phyloP scores from a whole-genome alignment of 2,888 invertebrate genomes.

The Drosophila longiperda region DNA sequence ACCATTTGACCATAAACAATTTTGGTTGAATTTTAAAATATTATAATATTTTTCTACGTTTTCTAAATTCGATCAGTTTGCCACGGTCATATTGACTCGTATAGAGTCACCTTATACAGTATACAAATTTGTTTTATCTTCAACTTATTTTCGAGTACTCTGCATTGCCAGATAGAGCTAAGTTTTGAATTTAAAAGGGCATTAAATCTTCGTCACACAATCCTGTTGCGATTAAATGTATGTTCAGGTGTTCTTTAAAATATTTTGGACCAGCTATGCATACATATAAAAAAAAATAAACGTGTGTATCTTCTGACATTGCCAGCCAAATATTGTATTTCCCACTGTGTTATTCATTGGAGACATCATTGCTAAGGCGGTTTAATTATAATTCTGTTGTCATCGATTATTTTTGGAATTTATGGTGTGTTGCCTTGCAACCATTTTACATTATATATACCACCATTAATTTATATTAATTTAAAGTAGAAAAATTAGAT shows the following conservation, averaged over 20 bases:
- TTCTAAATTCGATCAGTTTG: neutral
- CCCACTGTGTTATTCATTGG: neutral
- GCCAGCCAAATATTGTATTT: neutral
- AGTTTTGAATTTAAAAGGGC: neutral
- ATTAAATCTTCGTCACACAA: neutral
- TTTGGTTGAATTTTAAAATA: neutral
- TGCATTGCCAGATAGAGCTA: neutral
- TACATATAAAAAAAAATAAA: neutral
- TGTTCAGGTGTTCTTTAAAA: neutral
- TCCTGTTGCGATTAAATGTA: neutral
- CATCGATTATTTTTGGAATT: neutral
- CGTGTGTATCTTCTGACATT: neutral
- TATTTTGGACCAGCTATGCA: neutral
- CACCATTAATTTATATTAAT: neutral
- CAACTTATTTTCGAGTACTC: neutral
- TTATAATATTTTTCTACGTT: neutral
- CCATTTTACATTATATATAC: neutral
- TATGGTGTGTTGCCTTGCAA: neutral
- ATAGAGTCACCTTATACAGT: too few relatives aligned
- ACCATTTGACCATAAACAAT: neutral
- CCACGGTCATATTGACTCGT: neutral
- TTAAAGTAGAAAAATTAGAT: neutral
- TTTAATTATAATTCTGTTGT: neutral
- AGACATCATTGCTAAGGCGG: neutral
- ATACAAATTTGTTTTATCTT: neutral